Evolutionary conservation across 53 echinoderm and acorn worm species (phyloP).

Genomic region (Pentamera pediparva): DNA sequence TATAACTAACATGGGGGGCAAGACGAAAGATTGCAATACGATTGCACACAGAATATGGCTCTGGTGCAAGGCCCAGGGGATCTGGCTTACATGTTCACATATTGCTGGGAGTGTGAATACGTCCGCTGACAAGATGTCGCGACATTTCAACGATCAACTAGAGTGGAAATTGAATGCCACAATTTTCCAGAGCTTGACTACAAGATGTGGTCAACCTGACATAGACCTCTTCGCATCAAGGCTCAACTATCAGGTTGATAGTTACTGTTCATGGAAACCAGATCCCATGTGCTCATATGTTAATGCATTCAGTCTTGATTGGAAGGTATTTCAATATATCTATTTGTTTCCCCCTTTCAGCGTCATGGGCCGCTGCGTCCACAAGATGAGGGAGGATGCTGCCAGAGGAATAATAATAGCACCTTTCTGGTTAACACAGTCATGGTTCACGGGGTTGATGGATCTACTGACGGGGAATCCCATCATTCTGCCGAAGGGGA

Average conservation of each 20-base stretch:
- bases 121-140: slow-evolving; percentile 37
- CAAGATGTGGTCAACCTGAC: slow-evolving; percentile 32
- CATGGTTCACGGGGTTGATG: too few relatives aligned
- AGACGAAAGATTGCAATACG: neutral
- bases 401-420: too few relatives aligned
- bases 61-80: slow-evolving; percentile 34
- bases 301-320: slow-evolving; percentile 46
- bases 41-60: slow-evolving; percentile 24
- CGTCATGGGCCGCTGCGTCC: too few relatives aligned
- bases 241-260: slow-evolving; percentile 32
- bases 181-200: slow-evolving; percentile 5
- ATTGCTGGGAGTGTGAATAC: slow-evolving; percentile 37
- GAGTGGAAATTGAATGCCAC: slow-evolving; percentile 45
- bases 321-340: too few relatives aligned
- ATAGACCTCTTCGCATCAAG: slow-evolving; percentile 53
- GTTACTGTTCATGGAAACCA: slow-evolving; percentile 33
- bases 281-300: slow-evolving; percentile 29
- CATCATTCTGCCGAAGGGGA: too few relatives aligned
- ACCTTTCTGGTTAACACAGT: too few relatives aligned
- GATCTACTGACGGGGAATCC: too few relatives aligned
- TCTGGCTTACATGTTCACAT: slow-evolving; percentile 42
- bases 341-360: too few relatives aligned
- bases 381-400: too few relatives aligned
- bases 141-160: slow-evolving; percentile 33
- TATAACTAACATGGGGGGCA: slow-evolving; percentile 3